A percentile compares a stretch with the other conserved stretches of the same genome.
These are phyloP conservation scores for Alosa alosa DNA, from an alignment of 2,113 vertebrate genomes.

Conservation along the genomic window DNA sequence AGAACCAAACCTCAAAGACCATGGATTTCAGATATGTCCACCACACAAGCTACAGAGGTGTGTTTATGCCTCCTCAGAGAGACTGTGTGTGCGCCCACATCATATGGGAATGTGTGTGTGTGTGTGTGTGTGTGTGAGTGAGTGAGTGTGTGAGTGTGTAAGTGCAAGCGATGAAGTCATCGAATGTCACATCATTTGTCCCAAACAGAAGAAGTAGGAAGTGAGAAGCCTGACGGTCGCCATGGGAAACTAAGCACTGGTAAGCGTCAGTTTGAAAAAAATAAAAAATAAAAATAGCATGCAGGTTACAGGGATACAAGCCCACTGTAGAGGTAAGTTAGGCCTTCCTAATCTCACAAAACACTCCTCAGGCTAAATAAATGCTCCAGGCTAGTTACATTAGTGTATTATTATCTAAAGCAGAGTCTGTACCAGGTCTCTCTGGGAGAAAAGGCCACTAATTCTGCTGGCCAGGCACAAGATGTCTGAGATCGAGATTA, in stretches of 20 bases:
- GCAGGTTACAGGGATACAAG: conserved; percentile 59
- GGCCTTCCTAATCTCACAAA: not conserved
- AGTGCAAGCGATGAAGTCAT: not conserved
- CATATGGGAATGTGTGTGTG: not conserved
- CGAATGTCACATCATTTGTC: not conserved
- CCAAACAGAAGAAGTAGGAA: not conserved
- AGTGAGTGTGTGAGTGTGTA: not conserved
- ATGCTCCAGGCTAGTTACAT: not conserved
- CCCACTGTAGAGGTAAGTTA: conserved; percentile 45
- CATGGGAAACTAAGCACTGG: not conserved
- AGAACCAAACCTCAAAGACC: not conserved
- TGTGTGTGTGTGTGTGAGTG: not conserved
- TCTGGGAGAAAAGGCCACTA: conserved; percentile 64
- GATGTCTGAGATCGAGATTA: conserved; percentile 30
- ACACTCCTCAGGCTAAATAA: not conserved
- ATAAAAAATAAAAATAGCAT: conserved; percentile 62
- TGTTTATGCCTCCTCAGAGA: not conserved
- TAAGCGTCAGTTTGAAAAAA: conserved; percentile 42
- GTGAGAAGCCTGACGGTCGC: not conserved
- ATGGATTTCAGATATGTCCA: not conserved
- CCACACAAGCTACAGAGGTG: not conserved
- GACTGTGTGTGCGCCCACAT: no score
- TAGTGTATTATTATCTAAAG: not conserved
- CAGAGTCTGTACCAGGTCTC: not conserved
- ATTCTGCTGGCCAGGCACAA: conserved; percentile 76